Conservation (phyloP, 2,888 invertebrate genomes). For the Drosophila flavopinicola region DNA sequence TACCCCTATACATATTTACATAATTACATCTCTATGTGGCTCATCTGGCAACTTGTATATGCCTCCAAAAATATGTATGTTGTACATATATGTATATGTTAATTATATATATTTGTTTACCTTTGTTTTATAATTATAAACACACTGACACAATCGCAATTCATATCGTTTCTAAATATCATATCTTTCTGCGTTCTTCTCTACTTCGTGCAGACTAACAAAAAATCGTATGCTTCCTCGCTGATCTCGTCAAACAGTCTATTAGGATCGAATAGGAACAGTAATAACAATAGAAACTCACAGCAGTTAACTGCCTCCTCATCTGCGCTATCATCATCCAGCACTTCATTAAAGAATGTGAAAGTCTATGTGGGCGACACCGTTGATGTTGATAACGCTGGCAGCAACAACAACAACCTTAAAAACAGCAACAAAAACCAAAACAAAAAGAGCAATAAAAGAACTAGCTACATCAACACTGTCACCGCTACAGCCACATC, state of each 20-base stretch:
- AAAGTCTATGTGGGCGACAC: conserved; percentile 82
- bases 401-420: conserved; percentile 51
- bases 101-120: not conserved
- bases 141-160: conserved; percentile 22
- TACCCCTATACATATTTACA: conserved; percentile 14
- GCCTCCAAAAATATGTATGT: conserved; percentile 21
- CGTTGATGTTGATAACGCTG: conserved; percentile 48
- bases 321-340: conserved; percentile 62
- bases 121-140: conserved; percentile 5
- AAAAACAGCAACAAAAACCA: conserved; percentile 43
- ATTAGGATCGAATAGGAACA: conserved; percentile 84
- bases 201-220: conserved; percentile 83
- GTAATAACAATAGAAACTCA: conserved; percentile 79
- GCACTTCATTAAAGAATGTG: conserved; percentile 68
- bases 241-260: conserved; percentile 84
- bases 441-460: conserved; percentile 50
- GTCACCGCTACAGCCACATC: conserved; percentile 65
- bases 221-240: conserved; percentile 84
- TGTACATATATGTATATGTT: conserved; percentile 36
- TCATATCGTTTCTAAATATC: conserved; percentile 57
- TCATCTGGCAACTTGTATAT: conserved; percentile 28
- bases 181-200: conserved; percentile 73
- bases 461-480: conserved; percentile 65
- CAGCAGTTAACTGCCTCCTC: conserved; percentile 78
- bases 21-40: conserved; percentile 21